Evolutionary conservation across 2,113 vertebrate genomes (phyloP).

Genomic region (Aphelocoma coerulescens): DNA sequence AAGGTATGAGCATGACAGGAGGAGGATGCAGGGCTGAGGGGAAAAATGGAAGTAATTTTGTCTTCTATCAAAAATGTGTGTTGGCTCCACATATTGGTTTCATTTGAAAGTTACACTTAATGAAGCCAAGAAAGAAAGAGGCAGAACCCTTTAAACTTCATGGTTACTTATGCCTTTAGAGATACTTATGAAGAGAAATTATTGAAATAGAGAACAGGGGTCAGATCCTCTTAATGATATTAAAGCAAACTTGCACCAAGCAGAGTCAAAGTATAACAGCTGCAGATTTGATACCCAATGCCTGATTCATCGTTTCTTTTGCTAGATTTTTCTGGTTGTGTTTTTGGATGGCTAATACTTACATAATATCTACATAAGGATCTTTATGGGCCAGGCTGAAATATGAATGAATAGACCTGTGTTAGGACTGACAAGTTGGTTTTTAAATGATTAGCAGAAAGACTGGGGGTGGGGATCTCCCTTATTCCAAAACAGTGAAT

Average conservation of each 20-base stretch:
- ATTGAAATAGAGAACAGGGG: background rate
- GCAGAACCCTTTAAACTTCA: background rate
- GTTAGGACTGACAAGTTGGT: background rate
- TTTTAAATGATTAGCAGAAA: background rate
- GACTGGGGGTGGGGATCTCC: fast-evolving
- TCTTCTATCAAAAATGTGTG: background rate
- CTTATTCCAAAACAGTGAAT: background rate
- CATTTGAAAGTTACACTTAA: background rate
- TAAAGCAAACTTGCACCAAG: background rate
- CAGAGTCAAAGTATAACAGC: background rate
- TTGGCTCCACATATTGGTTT: background rate
- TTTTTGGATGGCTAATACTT: background rate
- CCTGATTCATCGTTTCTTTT: background rate
- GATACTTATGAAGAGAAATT: background rate
- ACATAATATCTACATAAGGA: background rate
- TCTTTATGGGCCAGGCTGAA: background rate
- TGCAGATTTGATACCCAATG: background rate
- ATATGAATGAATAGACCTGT: background rate
- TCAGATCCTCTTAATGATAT: background rate
- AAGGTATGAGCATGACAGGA: background rate
- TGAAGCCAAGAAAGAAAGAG: background rate
- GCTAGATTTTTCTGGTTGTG: background rate
- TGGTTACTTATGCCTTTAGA: background rate
- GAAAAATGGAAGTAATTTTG: background rate
- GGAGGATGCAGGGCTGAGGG: background rate